A percentile compares a stretch with the other conserved stretches of the same genome.
These are phyloP conservation scores for Smithornis capensis DNA, from an alignment of 2,113 vertebrate genomes.

Conservation along the genomic window DNA sequence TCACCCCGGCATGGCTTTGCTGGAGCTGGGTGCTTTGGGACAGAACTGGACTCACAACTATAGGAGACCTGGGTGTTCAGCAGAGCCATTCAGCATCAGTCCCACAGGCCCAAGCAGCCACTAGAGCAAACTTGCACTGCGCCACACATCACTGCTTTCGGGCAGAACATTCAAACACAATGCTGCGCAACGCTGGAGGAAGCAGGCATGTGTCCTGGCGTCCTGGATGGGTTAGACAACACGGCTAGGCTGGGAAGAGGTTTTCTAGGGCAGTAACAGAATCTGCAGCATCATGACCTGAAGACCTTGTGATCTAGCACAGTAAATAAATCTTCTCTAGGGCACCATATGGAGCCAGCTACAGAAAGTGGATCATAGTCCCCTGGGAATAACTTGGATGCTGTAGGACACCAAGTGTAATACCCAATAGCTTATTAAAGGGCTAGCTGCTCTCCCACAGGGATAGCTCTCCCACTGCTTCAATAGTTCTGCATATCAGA, in stretches of 20 bases:
- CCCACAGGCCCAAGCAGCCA: background rate
- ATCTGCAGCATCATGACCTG: background rate
- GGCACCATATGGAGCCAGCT: background rate
- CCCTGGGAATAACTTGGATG: background rate
- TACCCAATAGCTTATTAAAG: background rate
- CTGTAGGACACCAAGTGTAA: background rate
- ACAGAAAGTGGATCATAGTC: background rate
- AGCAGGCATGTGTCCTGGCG: background rate
- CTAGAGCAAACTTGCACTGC: background rate
- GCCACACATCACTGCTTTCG: background rate
- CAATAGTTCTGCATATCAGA: background rate
- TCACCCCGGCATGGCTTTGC: accelerated
- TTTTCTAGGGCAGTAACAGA: background rate
- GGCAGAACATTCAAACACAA: background rate
- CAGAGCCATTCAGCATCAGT: background rate
- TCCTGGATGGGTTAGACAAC: background rate
- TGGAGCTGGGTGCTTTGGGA: background rate
- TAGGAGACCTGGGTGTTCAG: background rate
- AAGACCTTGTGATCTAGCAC: background rate
- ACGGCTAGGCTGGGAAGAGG: background rate
- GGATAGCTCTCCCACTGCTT: background rate
- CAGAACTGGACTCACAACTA: background rate
- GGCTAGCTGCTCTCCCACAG: background rate
- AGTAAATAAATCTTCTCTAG: background rate
- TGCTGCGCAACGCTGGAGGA: background rate